Conservation (phyloP, 1,140 invertebrate species). For the Tetragonula clypearis region DNA sequence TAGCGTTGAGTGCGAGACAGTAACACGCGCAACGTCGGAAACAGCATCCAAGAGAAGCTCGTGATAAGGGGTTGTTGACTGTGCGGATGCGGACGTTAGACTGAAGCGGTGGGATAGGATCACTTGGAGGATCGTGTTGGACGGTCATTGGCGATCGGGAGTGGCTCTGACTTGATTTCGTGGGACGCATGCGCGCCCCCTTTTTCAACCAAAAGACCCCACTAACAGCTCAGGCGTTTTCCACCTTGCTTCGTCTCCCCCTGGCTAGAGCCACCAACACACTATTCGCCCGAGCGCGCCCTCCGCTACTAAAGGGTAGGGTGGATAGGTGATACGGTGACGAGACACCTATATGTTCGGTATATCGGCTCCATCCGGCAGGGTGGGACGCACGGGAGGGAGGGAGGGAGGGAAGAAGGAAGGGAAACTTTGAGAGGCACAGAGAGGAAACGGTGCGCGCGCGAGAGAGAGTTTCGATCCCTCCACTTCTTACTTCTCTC, state of each 20-base stretch:
- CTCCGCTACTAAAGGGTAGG: conserved; percentile 52
- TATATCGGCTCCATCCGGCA: conserved; percentile 61
- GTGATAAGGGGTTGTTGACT: conserved; percentile 70
- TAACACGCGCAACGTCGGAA: conserved; percentile 51
- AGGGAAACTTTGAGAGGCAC: conserved; percentile 41
- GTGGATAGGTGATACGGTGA: conserved; percentile 68
- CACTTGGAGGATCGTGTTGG: conserved; percentile 67
- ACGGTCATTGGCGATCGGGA: conserved; percentile 71
- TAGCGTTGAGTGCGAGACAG: background rate
- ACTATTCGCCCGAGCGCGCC: conserved; percentile 55
- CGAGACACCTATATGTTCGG: conserved; percentile 67
- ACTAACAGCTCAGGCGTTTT: conserved; percentile 52
- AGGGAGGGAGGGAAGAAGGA: conserved; percentile 44
- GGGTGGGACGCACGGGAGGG: conserved; percentile 38
- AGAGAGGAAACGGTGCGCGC: conserved; percentile 45
- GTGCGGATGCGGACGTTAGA: conserved; percentile 74
- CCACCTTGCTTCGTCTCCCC: conserved; percentile 51
- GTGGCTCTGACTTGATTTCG: conserved; percentile 66
- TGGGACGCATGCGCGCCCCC: conserved; percentile 67
- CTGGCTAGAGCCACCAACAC: conserved; percentile 54
- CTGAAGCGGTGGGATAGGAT: conserved; percentile 69
- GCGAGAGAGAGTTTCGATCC: conserved; percentile 19
- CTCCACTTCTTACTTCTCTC: conserved; percentile 35
- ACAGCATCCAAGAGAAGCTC: conserved; percentile 54
- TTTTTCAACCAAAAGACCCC: conserved; percentile 56